Base-by-base conservation (phyloP, 1,140 invertebrate genomes). In the Diorhabda sublineata region DNA sequence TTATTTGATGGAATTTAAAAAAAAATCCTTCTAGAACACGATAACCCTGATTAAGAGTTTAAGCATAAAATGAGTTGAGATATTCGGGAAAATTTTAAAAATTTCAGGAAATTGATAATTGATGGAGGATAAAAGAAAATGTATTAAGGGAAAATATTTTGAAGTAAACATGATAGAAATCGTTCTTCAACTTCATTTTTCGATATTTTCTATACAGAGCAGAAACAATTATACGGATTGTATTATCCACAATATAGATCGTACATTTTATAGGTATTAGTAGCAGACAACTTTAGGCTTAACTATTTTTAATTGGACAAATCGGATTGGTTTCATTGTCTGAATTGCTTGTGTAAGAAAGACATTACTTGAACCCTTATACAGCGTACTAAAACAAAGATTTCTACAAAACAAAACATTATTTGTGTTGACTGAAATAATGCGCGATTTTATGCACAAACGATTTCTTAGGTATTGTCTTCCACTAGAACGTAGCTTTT, bases 301-400 rank as follows among this genome's bases (percentile, higher is more conserved):
- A 66, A 67, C 43, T 47, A 61, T 67, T 67, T 67, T 67, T 61
- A 67, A 67, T 67, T 67, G 65, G 65, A 42, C 58, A 67, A 67
- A 67, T 59, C 65, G 65, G 65, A 67, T 67, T 67, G 57, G 65
- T 9, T 67, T 60, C 65, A 67, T 67, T 67, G 58, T 59, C 58
- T 67, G 52, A 45, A 67, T 60, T 59, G 26, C 26, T 42, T 8
- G 59, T 43, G n/a, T 61, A 52, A 4, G n/a, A 52, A 52, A 4
- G n/a, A 52, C n/a, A 8, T 52, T 52, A n/a, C 47, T 52, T 52
- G 47, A 52, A 52, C n/a, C 47, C 47, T 52, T 52, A 8, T 52
- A 52, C n/a, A 52, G 3, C 26, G 4, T 58, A 56, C 56, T 65
- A 65, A 65, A 57, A 65, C 64, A 65, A 65, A 65, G 47, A 65